phyloP scores from a whole-genome alignment of 2,888 invertebrate species.

The Nowickia ferox region DNA sequence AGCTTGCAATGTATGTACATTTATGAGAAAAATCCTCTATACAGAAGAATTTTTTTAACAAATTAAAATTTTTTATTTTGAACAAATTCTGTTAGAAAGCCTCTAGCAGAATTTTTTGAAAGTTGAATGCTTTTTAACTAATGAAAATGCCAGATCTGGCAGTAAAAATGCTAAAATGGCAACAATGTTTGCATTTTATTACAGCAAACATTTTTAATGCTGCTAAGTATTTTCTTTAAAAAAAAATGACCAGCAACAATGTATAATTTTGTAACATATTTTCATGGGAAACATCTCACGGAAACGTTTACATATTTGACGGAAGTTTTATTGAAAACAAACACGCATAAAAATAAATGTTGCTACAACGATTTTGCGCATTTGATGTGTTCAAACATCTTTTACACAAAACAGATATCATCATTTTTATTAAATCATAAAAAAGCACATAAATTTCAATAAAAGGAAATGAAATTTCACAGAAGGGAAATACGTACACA shows the following conservation, averaged over 20 bases:
- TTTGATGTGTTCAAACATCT: slow-evolving; percentile 30
- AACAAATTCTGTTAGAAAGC: no score
- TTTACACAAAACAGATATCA: not conserved
- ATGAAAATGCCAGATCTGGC: no score
- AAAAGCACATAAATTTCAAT: slow-evolving; percentile 15
- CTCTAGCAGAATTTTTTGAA: no score
- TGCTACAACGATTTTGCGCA: slow-evolving; percentile 11
- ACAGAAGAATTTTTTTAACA: no score
- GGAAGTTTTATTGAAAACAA: slow-evolving; percentile 48
- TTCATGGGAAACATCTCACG: slow-evolving; percentile 29
- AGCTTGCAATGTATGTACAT: no score
- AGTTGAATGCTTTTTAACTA: no score
- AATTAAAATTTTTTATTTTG: no score
- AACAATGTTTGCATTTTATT: not conserved
- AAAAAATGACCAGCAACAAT: not conserved
- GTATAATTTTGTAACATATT: slow-evolving; percentile 1
- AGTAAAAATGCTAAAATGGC: no score
- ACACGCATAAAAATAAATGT: not conserved
- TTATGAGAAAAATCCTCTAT: no score
- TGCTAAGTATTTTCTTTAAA: not conserved
- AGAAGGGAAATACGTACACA: slow-evolving; percentile 31
- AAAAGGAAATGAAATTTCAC: slow-evolving; percentile 33
- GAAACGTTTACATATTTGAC: slow-evolving; percentile 39
- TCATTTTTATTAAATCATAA: not conserved
- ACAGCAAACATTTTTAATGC: not conserved